These are phyloP conservation scores for Gorilla gorilla DNA, from an alignment of 2,113 vertebrate genomes.

Conservation along the genomic window DNA sequence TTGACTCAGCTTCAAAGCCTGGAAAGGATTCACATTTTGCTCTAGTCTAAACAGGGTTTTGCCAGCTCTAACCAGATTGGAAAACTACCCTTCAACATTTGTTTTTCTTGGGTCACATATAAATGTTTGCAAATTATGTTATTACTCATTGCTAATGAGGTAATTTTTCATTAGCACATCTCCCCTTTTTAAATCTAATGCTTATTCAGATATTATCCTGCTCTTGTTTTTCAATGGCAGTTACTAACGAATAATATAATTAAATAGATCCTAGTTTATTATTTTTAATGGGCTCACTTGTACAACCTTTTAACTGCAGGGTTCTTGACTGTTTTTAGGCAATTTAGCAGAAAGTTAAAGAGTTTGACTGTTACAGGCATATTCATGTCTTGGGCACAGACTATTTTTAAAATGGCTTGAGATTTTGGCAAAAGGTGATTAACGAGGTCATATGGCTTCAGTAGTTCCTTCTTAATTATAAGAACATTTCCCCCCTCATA, in stretches of 20 bases:
- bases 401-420: neutral
- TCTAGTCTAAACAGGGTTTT: conserved; percentile 48
- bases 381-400: neutral
- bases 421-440: neutral
- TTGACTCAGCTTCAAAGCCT: conserved; percentile 54
- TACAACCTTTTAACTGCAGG: neutral
- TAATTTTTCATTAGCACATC: neutral
- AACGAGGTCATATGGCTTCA: neutral
- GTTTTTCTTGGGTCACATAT: conserved; percentile 8
- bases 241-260: conserved; percentile 37
- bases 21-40: neutral
- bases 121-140: conserved; percentile 50
- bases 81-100: conserved; percentile 37
- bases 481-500: neutral
- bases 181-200: conserved; percentile 24
- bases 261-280: conserved; percentile 54
- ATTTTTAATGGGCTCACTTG: conserved; percentile 42
- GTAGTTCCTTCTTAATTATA: neutral
- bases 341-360: conserved; percentile 31
- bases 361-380: neutral
- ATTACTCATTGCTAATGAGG: conserved; percentile 39
- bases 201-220: neutral
- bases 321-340: neutral
- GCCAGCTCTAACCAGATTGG: conserved; percentile 4
- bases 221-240: conserved; percentile 29